phyloP scores from a whole-genome alignment of 2,797 vertebrate genomes.

The Eulemur coronatus region DNA sequence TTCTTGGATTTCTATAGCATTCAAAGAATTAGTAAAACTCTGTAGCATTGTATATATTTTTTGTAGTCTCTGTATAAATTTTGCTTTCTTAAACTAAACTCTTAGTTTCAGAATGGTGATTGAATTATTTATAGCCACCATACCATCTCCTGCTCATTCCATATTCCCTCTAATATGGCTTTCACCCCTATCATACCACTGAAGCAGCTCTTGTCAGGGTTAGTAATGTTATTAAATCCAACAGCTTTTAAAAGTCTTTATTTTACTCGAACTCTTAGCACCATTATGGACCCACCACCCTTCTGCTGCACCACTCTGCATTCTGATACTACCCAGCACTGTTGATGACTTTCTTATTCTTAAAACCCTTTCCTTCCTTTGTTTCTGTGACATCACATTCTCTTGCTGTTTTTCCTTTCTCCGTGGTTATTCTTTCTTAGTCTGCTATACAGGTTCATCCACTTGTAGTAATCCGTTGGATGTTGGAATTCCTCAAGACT shows the following conservation, averaged over 20 bases:
- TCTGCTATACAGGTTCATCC: background rate
- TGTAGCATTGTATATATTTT: background rate
- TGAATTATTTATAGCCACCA: background rate
- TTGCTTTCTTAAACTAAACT: background rate
- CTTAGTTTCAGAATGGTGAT: background rate
- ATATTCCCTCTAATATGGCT: background rate
- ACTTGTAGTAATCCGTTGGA: background rate
- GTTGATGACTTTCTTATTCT: background rate
- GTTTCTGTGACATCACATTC: background rate
- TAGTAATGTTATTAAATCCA: background rate
- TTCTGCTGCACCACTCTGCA: background rate
- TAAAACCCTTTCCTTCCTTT: background rate
- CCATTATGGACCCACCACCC: background rate
- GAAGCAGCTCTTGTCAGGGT: background rate
- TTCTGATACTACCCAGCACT: background rate
- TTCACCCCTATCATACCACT: background rate
- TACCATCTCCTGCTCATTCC: background rate
- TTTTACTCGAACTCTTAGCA: background rate
- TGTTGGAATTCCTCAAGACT: background rate
- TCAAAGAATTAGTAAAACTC: slow-evolving; percentile 18
- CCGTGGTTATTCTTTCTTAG: background rate
- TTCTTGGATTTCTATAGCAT: background rate
- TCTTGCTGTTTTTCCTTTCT: background rate
- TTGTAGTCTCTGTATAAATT: background rate
- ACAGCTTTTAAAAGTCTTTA: background rate